These are phyloP conservation scores for Candidula unifasciata DNA, from an alignment of 2,888 invertebrate genomes.

Conservation along the genomic window DNA sequence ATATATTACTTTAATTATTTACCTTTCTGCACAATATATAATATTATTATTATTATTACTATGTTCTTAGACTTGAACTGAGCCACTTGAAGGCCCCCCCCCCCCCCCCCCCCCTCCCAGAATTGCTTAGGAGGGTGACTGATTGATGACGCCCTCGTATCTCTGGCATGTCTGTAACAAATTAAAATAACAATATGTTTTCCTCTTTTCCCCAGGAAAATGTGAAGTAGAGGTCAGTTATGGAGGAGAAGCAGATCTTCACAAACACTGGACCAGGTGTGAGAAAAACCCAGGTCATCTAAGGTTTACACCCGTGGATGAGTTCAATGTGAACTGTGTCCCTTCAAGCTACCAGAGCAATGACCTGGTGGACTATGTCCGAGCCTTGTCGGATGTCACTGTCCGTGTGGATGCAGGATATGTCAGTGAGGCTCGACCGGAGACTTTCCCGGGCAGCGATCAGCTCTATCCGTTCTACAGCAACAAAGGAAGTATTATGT, in stretches of 20 bases:
- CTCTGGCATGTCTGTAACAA: neutral
- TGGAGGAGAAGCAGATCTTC: slow-evolving; percentile 21
- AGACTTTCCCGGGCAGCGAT: neutral
- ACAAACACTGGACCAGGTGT: neutral
- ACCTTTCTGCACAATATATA: too few species aligned
- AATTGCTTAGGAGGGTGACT: too few species aligned
- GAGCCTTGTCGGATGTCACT: neutral
- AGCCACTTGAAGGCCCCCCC: too few species aligned
- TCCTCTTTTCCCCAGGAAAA: neutral
- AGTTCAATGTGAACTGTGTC: neutral
- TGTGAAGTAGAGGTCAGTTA: slow-evolving; percentile 13
- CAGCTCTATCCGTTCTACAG: neutral
- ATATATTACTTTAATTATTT: too few species aligned
- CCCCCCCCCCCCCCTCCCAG: too few species aligned
- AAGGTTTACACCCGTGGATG: neutral
- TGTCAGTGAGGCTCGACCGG: neutral
- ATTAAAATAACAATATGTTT: neutral
- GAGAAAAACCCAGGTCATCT: neutral
- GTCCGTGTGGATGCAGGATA: neutral
- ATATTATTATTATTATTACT: too few species aligned
- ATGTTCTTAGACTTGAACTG: too few species aligned
- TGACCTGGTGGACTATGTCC: neutral
- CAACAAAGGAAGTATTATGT: neutral
- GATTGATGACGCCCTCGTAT: too few species aligned
- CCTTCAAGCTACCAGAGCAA: neutral